A percentile compares a stretch with the other conserved stretches of the same genome.
These are phyloP conservation scores for Empis livida DNA, from an alignment of 2,888 invertebrate species.

Conservation along the genomic window DNA sequence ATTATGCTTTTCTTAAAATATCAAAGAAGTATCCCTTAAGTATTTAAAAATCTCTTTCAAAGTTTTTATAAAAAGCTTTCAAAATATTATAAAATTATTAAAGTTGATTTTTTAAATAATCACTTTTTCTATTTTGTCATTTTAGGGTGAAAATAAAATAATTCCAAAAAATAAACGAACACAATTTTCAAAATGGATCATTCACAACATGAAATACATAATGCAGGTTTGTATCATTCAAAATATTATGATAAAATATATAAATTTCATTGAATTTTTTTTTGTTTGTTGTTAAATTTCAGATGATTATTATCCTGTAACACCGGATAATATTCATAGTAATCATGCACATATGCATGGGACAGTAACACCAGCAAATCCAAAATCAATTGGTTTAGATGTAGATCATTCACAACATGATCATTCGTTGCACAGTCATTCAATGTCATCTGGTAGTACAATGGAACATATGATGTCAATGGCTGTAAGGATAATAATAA, in stretches of 20 bases:
- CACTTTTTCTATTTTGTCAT: too few species aligned
- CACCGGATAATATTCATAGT: not conserved
- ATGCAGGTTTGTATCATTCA: constrained; percentile 18
- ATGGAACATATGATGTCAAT: constrained; percentile 36
- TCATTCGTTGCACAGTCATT: constrained; percentile 11
- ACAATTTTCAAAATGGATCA: constrained; percentile 23
- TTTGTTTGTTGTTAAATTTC: too few species aligned
- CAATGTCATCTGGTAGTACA: constrained; percentile 2
- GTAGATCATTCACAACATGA: constrained; percentile 15
- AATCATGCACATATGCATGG: constrained; percentile 14
- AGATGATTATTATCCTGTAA: not conserved
- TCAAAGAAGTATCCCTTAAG: too few species aligned
- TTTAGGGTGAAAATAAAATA: too few species aligned
- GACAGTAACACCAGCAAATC: constrained; percentile 7
- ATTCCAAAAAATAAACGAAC: too few species aligned
- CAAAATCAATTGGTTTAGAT: constrained; percentile 13
- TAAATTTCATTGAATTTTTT: too few species aligned
- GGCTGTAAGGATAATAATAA: constrained; percentile 21
- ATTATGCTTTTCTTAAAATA: too few species aligned
- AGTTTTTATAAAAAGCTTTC: too few species aligned
- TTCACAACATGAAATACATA: constrained; percentile 25
- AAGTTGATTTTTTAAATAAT: too few species aligned
- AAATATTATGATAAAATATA: constrained; percentile 3
- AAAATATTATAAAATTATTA: too few species aligned
- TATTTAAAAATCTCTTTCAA: too few species aligned